These are phyloP conservation scores for Andrena cerasifolii DNA, from an alignment of 1,140 invertebrate species.

Conservation along the genomic window DNA sequence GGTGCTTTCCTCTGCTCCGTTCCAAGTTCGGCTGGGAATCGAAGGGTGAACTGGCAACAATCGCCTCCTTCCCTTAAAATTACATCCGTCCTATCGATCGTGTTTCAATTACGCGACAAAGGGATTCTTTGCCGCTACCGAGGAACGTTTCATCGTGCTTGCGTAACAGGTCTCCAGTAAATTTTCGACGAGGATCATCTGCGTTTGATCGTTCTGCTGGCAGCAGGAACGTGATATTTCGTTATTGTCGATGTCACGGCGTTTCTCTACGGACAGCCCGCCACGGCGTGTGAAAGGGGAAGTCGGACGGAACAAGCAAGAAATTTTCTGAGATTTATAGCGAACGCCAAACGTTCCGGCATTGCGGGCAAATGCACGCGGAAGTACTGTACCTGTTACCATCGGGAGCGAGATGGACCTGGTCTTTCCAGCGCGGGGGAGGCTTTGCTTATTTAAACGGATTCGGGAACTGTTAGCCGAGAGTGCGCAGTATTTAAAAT, in stretches of 20 bases:
- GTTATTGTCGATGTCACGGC: background rate
- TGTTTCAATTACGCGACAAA: too few species aligned
- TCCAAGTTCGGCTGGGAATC: too few species aligned
- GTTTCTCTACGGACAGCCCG: background rate
- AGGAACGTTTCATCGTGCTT: too few species aligned
- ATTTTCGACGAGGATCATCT: background rate
- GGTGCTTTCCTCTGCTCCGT: too few species aligned
- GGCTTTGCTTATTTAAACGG: background rate
- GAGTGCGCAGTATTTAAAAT: background rate
- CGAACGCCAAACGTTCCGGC: background rate
- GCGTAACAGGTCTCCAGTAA: background rate
- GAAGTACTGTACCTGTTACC: background rate
- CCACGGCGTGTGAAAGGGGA: background rate
- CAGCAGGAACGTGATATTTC: background rate
- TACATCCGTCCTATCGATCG: too few species aligned
- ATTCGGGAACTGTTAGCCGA: background rate
- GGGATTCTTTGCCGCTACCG: too few species aligned
- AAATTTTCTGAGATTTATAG: slow-evolving; percentile 5
- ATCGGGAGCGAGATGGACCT: background rate
- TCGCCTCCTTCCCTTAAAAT: too few species aligned
- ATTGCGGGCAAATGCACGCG: background rate
- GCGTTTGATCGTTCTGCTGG: background rate
- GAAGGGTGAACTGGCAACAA: too few species aligned
- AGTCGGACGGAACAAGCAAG: background rate
- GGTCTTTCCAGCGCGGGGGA: background rate